Evolutionary conservation across 2,888 invertebrate species (phyloP), one percentile per base, ranked within the genome.

Genomic region (Apodemia hepburni): DNA sequence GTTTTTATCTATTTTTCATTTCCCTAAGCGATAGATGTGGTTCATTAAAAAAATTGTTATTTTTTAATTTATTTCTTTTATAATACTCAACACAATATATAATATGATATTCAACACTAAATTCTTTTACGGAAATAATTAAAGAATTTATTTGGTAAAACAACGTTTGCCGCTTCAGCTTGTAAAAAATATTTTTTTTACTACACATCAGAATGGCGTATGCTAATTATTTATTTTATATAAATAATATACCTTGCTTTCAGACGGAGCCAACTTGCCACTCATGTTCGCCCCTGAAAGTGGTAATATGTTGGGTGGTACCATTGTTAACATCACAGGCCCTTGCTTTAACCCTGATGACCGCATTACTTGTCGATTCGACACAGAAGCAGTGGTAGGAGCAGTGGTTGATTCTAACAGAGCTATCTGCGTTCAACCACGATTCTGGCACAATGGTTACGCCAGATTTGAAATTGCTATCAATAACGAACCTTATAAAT

Each of bases 271-370:
- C 0, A 94, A 96, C 80, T 92, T 98, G 64, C 96, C 96, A 0
- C 82, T 98, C 61, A 94, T 96, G 72, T 98, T 98, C 75, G 98
- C 98, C 0, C 98, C 98, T 0, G 98, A 98, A 82, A 97, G 97
- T 77, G 99, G 98, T 5, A 98, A 97, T 81, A 99, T 99, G 99
- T 92, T 99, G 69, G 99, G 99, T 3, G 99, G 99, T 1, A 97
- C 98, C 0, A 95, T 98, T 62, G 97, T 99, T 49, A 98, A 99
- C 79, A 97, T 99, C 65, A 98, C 99, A 0, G 99, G 99, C 0
- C 98, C 98, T 2, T 99, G 99, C 80, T 97, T 99, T 79, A 93
- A 95, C 69, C 93, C 93, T 0, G 92, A 92, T 1, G 95, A 96
- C 73, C 93, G 95, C 70, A 94, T 98, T 59, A 94, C 94, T 61